These are phyloP conservation scores for Hydrocynus forskahlii DNA, from an alignment of 2,797 vertebrate genomes.

Conservation along the genomic window DNA sequence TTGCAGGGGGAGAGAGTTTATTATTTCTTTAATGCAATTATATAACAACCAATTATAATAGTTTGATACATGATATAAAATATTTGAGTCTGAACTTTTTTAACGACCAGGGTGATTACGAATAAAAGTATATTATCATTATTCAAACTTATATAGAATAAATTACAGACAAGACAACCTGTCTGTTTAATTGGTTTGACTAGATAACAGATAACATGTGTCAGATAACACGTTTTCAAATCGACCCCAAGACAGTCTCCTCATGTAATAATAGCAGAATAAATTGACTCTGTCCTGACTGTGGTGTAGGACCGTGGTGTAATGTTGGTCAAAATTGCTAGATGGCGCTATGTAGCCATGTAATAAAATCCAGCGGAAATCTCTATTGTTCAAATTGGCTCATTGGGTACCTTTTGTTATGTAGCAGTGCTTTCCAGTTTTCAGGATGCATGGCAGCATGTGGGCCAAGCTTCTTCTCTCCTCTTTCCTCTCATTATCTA, in stretches of 20 bases:
- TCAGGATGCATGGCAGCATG: not conserved
- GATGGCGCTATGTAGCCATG: slow-evolving; percentile 75
- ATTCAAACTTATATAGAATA: no score
- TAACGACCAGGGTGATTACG: no score
- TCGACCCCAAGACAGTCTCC: no score
- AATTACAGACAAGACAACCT: no score
- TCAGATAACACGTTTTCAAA: no score
- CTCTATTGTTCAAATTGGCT: slow-evolving; percentile 5
- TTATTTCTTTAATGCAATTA: slow-evolving; percentile 2
- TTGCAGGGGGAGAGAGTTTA: not conserved
- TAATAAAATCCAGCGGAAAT: slow-evolving; percentile 14
- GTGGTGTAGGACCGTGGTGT: no score
- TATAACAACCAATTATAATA: not conserved
- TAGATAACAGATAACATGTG: no score
- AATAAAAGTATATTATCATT: no score
- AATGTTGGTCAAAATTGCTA: slow-evolving; percentile 67
- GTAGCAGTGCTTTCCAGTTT: not conserved
- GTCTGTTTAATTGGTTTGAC: no score
- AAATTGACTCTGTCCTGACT: not conserved
- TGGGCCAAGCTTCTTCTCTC: not conserved
- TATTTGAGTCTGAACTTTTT: not conserved
- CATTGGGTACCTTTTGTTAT: slow-evolving; percentile 19
- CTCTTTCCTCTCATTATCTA: slow-evolving; percentile 7
- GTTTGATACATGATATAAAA: not conserved
- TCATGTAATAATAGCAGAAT: not conserved